Percentiles rank a stretch among this genome's conserved stretches.
Conservation (phyloP, 2,888 invertebrate species). For the Drosophila incognita region DNA sequence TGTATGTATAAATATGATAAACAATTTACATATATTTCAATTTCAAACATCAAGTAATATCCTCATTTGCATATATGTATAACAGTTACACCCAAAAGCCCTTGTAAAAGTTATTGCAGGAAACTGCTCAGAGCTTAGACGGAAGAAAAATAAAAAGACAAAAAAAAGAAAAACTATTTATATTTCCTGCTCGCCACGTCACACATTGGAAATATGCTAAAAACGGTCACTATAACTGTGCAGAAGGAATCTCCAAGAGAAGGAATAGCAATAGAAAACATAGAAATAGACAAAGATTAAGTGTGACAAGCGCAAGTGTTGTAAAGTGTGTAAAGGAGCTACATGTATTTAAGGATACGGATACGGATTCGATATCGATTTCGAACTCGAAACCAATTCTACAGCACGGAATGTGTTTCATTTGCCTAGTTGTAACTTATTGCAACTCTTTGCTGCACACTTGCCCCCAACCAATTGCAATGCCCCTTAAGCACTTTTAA, state of each 20-base stretch:
- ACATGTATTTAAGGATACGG: background rate
- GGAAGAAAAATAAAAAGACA: constrained; percentile 9
- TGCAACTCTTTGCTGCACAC: constrained; percentile 21
- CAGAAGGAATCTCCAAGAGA: constrained; percentile 8
- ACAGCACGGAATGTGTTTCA: constrained; percentile 52
- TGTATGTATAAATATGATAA: constrained; percentile 57
- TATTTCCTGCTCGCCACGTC: constrained; percentile 10
- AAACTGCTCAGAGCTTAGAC: constrained; percentile 18
- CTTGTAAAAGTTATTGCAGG: constrained; percentile 16
- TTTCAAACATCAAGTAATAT: constrained; percentile 31
- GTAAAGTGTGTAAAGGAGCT: constrained; percentile 5
- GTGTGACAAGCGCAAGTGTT: constrained; percentile 20
- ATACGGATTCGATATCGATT: background rate
- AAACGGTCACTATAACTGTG: background rate
- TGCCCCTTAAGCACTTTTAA: constrained; percentile 63
- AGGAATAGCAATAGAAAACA: background rate
- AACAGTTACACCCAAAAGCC: constrained; percentile 39
- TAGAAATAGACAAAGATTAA: background rate
- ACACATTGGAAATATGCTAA: background rate
- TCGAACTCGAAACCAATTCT: background rate
- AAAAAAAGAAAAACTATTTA: constrained; percentile 3
- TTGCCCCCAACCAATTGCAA: constrained; percentile 42
- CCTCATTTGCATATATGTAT: constrained; percentile 12
- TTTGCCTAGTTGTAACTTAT: constrained; percentile 27
- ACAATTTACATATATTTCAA: constrained; percentile 68